Conservation (phyloP, 2,888 invertebrate species). For the Atrina japonica region DNA sequence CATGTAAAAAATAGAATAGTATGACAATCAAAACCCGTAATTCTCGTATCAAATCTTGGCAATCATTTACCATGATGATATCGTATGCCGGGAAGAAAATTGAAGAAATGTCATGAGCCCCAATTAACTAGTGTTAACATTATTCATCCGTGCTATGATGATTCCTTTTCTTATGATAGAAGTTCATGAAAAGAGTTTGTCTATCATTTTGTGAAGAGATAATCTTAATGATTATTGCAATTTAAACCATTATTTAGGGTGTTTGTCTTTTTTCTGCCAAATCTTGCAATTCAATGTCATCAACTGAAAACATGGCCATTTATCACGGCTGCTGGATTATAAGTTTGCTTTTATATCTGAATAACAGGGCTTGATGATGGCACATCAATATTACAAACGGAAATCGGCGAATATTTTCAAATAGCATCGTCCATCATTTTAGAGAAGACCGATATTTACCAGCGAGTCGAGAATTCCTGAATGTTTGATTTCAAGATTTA, state of each 20-base stretch:
- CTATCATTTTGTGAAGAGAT: constrained; percentile 31
- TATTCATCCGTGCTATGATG: constrained; percentile 43
- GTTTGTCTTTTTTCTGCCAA: constrained; percentile 22
- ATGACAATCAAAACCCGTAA: constrained; percentile 27
- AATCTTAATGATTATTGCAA: constrained; percentile 32
- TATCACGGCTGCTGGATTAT: constrained; percentile 28
- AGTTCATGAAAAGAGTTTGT: constrained; percentile 24
- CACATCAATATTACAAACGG: constrained; percentile 14
- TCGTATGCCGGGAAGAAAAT: constrained; percentile 40
- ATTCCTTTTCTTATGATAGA: constrained; percentile 41
- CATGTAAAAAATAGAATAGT: constrained; percentile 21
- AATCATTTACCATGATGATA: constrained; percentile 42
- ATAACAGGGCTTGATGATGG: constrained; percentile 13
- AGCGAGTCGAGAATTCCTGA: too few species aligned
- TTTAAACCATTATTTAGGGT: constrained; percentile 36
- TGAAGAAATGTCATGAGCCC: constrained; percentile 46
- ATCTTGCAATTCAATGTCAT: constrained; percentile 31
- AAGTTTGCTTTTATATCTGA: constrained; percentile 14
- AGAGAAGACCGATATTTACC: too few species aligned
- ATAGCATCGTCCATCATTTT: too few species aligned
- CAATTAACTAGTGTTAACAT: constrained; percentile 42
- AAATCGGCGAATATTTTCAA: too few species aligned
- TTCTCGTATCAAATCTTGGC: constrained; percentile 25
- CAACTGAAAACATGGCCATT: constrained; percentile 22
- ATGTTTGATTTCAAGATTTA: too few species aligned